Conservation (phyloP, 2,113 vertebrate genomes). For the Hiodon alosoides region DNA sequence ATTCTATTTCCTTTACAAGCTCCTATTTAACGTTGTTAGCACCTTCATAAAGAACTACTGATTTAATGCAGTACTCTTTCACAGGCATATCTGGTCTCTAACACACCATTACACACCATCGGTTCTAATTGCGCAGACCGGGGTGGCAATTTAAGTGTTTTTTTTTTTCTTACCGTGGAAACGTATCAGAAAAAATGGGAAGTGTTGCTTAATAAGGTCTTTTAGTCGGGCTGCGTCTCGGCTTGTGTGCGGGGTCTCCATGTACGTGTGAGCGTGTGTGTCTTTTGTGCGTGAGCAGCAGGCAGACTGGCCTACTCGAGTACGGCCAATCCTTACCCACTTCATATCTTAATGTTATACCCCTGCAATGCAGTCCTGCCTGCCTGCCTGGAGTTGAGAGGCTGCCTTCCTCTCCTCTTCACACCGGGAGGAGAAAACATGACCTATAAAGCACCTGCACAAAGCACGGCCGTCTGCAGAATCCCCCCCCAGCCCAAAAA, state of each 20-base stretch:
- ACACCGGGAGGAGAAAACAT: neutral
- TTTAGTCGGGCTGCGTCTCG: neutral
- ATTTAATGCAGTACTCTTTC: too few relatives aligned
- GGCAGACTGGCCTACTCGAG: neutral
- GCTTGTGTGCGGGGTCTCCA: neutral
- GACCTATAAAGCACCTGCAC: neutral
- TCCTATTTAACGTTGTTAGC: neutral
- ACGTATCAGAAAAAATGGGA: too few relatives aligned
- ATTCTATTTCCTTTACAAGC: neutral
- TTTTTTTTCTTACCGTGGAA: too few relatives aligned
- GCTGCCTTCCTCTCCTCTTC: constrained; percentile 1
- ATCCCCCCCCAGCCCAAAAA: neutral
- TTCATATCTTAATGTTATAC: constrained; percentile 14
- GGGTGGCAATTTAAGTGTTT: too few relatives aligned
- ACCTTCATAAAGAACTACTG: neutral
- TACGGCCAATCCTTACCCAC: constrained; percentile 1
- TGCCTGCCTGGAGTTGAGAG: constrained; percentile 8
- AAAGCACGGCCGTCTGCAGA: neutral
- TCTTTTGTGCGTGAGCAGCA: neutral
- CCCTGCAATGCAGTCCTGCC: constrained; percentile 25
- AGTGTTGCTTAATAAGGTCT: too few relatives aligned
- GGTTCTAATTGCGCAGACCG: too few relatives aligned
- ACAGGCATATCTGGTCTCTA: too few relatives aligned
- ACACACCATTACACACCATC: too few relatives aligned
- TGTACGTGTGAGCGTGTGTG: neutral